Base-by-base conservation (phyloP, 2,888 invertebrate genomes). In the Polymixis lichenea region DNA sequence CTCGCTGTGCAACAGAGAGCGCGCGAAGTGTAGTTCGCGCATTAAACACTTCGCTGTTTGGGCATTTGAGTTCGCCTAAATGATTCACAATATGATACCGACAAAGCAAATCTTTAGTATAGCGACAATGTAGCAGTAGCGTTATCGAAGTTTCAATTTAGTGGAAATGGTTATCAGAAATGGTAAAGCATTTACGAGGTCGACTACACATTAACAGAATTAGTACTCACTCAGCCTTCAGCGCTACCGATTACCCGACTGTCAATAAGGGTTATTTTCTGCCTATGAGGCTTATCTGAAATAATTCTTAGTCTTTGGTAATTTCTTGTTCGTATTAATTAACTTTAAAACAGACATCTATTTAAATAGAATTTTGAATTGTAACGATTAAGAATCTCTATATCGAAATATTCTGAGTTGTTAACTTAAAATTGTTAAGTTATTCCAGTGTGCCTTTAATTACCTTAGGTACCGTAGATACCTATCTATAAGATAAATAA, bases 371-470 rank as follows among this genome's bases (percentile, higher is more conserved):
- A 46, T 46, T 65, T 80, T 19, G 22, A 62, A 56, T 28, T 69
- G 2, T 46, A 19, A 46, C 19, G 38, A 15, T 15, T 56, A 56
- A 32, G 75, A 78, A 84, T 82, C 81, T 82, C 71, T 64, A 19
- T 49, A 32, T 77, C 73, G 38, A 68, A 85, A 81, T 82, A 75
- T 70, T 65, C 60, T 43, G 56, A 68, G 32, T 56, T 43, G 43
- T 32, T 43, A 22, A n/a, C 17, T 65, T 2, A 51, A 70, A 56
- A 58, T 70, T 55, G 25, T 61, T 53, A 49, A 58, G 38, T 6
- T 43, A 60, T 60, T 60, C 69, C 84, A 77, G 32, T 46, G 77
- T 84, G 83, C 81, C 81, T 84, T 68, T 62, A 65, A 32, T 43
- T 51, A 51, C 28, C n/a, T 13, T 15, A 62, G 8, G 55, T 77